Evolutionary conservation across 64 coral and sea anemone genomes (phyloP).

Genomic region (Platygyra sinensis): DNA sequence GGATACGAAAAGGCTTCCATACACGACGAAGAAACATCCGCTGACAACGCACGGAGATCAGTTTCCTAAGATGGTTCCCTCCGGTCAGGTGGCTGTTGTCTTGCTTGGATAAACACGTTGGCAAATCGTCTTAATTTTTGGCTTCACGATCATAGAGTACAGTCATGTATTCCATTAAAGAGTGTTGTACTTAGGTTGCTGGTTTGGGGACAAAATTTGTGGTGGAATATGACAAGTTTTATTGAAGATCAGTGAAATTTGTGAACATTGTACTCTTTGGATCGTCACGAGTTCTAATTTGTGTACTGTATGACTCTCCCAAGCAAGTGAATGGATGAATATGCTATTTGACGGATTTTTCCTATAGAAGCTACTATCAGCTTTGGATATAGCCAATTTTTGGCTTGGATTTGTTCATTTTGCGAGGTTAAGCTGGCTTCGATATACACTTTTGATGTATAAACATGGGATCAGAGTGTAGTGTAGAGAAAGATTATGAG

Average conservation of each 20-base stretch:
- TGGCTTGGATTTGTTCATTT: neutral
- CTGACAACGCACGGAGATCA: neutral
- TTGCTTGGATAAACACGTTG: neutral
- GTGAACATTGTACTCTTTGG: too few relatives aligned
- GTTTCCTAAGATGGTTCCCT: too few relatives aligned
- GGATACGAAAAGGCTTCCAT: neutral
- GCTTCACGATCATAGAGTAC: neutral
- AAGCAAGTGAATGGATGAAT: too few relatives aligned
- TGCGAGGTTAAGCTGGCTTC: too few relatives aligned
- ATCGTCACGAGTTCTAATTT: too few relatives aligned
- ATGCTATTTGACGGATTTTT: too few relatives aligned
- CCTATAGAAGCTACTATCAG: too few relatives aligned
- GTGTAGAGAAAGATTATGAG: slow-evolving; percentile 80
- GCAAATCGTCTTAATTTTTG: neutral
- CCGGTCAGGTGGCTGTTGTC: neutral
- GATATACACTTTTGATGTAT: neutral
- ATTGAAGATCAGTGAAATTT: too few relatives aligned
- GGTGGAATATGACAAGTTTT: too few relatives aligned
- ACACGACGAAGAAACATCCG: neutral
- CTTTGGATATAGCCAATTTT: neutral
- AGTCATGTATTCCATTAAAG: neutral
- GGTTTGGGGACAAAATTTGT: too few relatives aligned
- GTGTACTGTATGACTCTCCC: too few relatives aligned
- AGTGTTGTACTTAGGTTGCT: neutral
- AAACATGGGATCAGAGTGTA: slow-evolving; percentile 89